A percentile compares a stretch with the other conserved stretches of the same genome.
These are phyloP conservation scores for Stenurella melanura DNA, from an alignment of 2,888 invertebrate genomes.

Conservation along the genomic window DNA sequence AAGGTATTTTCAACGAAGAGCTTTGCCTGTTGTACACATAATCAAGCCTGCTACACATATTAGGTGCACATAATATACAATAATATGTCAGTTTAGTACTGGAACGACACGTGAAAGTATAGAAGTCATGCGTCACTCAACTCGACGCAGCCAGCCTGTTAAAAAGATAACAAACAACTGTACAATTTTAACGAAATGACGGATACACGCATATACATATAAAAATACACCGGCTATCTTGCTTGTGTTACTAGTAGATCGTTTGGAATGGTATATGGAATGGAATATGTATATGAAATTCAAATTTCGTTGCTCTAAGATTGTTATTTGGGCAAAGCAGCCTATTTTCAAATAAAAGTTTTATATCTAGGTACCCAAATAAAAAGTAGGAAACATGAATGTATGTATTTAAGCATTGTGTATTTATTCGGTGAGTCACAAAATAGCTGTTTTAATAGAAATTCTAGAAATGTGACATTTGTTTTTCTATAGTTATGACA, in stretches of 20 bases:
- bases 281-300: background rate
- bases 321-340: no score
- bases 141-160: background rate
- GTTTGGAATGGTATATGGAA: background rate
- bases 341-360: no score
- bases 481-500: no score
- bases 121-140: background rate
- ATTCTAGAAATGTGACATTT: no score
- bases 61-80: background rate
- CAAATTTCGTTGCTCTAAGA: background rate
- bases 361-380: no score
- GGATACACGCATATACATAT: background rate
- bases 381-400: no score
- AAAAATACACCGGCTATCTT: background rate
- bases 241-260: background rate
- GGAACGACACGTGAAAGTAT: background rate
- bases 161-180: conserved; percentile 2
- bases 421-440: no score
- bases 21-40: background rate
- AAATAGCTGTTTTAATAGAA: no score
- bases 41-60: background rate
- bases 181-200: background rate
- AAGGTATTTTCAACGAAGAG: conserved; percentile 17
- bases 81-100: background rate
- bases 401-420: no score